Base-by-base conservation (phyloP, 2,113 vertebrate species). In the Reinhardtius hippoglossoides region DNA sequence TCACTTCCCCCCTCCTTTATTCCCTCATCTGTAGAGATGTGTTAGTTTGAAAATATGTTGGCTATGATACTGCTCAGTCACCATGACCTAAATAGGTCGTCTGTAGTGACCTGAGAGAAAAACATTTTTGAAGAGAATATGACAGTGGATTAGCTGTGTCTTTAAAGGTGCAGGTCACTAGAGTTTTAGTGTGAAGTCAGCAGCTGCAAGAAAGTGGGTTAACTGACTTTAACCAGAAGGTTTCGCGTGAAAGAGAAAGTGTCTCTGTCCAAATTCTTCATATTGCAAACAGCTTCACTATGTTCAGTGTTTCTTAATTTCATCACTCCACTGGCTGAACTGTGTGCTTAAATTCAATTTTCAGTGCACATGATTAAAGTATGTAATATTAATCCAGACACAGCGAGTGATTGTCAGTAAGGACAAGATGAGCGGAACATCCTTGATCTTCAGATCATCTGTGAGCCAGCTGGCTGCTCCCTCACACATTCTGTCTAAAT, bases 151-250 rank as follows among this genome's bases (percentile, higher is more conserved):
- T 10, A 31, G 31, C 48, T n/a, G n/a, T n/a, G n/a, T n/a, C n/a
- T 8, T 55, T 67, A 48, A 27, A 74, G 40, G 18, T 54, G 0
- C 5, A 1, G 23, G n/a, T 78, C 88, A 67, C 80, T 55, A 79
- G 85, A 84, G 83, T 8, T 23, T 31, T 81, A 82, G 68, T 56
- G 66, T 67, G 12, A 9, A 40, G 37, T 42, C 57, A 78, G 15
- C 1, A 42, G 21, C 16, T 50, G 15, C 10, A 58, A 10, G 2
- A 16, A 59, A 0, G 16, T 44, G 18, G 20, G 40, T 42, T n/a
- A 31, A 57, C 26, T 50, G 7, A 23, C 42, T 21, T 46, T 1
- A 37, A 42, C 5, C 16, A 21, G 46, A 4, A 31, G 16, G 14
- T 9, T 42, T 50, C 4, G 55, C 3, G 44, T 16, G 44, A 48